Evolutionary conservation across 2,888 invertebrate genomes (phyloP).

Genomic region (Cotesia congregata): DNA sequence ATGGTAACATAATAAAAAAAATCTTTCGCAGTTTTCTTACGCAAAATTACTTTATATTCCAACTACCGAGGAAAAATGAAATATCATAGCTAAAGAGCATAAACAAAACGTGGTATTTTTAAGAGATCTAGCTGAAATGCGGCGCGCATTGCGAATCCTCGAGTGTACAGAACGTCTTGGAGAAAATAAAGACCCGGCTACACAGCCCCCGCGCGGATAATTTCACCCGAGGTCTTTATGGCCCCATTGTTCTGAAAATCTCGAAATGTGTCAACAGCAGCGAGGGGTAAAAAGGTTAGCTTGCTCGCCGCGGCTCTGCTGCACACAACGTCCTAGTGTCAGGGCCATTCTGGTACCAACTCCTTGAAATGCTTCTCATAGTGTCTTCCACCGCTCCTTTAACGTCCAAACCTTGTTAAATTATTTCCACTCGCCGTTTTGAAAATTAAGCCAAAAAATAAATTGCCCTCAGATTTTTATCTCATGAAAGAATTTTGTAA

Average conservation of each 20-base stretch:
- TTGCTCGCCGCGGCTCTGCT: conserved; percentile 46
- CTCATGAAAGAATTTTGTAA: too few relatives aligned
- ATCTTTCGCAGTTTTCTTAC: too few relatives aligned
- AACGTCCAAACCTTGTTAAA: conserved; percentile 60
- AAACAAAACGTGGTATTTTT: neutral
- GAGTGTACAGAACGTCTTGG: conserved; percentile 39
- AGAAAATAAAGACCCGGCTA: conserved; percentile 12
- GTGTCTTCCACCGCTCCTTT: conserved; percentile 46
- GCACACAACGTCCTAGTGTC: conserved; percentile 58
- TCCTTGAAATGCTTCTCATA: conserved; percentile 48
- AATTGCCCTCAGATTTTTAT: too few relatives aligned
- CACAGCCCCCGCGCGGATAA: conserved; percentile 6
- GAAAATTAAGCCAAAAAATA: too few relatives aligned
- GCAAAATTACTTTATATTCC: neutral
- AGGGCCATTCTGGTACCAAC: conserved; percentile 62
- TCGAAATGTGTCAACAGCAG: conserved; percentile 69
- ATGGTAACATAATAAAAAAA: too few relatives aligned
- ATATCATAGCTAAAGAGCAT: neutral
- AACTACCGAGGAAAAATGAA: neutral
- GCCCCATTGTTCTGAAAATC: conserved; percentile 68
- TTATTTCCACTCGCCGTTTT: conserved; percentile 52
- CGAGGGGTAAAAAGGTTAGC: conserved; percentile 64
- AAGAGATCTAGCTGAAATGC: conserved; percentile 39
- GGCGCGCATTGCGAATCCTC: conserved; percentile 55
- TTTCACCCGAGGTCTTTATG: conserved; percentile 59